A percentile compares a stretch with the other conserved stretches of the same genome.
These are phyloP conservation scores for Eurystomus glaucurus DNA, from an alignment of 2,797 vertebrate genomes.

Conservation along the genomic window DNA sequence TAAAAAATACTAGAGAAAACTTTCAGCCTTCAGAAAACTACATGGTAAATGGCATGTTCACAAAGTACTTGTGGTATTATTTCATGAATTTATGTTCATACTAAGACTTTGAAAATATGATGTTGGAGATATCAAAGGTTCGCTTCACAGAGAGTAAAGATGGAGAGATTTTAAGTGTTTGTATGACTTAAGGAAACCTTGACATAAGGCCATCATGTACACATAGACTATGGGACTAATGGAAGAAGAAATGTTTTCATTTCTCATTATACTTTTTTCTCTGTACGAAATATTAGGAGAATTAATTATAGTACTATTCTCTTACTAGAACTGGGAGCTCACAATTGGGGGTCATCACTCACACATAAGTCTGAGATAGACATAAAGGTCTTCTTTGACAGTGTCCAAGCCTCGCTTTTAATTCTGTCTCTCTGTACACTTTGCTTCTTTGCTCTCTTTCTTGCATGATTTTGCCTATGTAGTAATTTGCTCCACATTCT, in stretches of 20 bases:
- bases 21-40: neutral
- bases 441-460: neutral
- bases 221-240: neutral
- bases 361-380: neutral
- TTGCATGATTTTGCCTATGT: neutral
- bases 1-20: neutral
- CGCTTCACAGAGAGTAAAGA: neutral
- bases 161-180: neutral
- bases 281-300: neutral
- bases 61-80: neutral
- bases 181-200: neutral
- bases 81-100: neutral
- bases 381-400: neutral
- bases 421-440: neutral
- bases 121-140: neutral
- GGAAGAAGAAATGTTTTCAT: neutral
- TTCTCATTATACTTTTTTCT: neutral
- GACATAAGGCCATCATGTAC: neutral
- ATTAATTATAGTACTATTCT: neutral
- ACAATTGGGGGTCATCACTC: neutral
- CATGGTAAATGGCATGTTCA: neutral
- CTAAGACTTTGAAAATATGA: neutral
- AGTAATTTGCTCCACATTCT: neutral
- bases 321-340: neutral
- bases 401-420: neutral